Conservation (phyloP, 2,797 vertebrate genomes). For the Molossus alvarezi region DNA sequence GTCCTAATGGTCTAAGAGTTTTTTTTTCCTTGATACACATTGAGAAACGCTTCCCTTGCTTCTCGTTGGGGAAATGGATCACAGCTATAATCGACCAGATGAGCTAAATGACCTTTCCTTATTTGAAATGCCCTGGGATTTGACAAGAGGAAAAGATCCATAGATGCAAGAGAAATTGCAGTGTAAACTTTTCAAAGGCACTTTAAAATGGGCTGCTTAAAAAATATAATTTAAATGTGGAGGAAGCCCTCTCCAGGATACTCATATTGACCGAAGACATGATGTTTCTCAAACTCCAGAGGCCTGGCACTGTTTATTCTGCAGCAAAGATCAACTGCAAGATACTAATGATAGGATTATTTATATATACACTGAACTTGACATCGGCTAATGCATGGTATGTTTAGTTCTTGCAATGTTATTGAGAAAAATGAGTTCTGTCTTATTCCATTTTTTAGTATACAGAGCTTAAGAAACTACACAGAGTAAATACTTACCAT, state of each 20-base stretch:
- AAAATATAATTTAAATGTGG: constrained; percentile 46
- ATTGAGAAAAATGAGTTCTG: constrained; percentile 30
- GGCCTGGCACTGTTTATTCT: not conserved
- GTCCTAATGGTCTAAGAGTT: constrained; percentile 70
- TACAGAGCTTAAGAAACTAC: not conserved
- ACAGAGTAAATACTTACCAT: not conserved
- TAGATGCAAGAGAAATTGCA: constrained; percentile 64
- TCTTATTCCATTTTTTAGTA: constrained; percentile 1
- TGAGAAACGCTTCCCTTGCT: constrained; percentile 71
- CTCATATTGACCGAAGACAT: not conserved
- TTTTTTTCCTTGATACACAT: constrained; percentile 47
- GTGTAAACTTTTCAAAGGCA: constrained; percentile 73
- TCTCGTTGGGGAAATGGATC: constrained; percentile 68
- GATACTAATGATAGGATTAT: not conserved
- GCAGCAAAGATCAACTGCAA: not conserved
- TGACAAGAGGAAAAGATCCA: constrained; percentile 65
- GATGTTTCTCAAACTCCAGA: constrained; percentile 30
- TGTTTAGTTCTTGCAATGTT: not conserved
- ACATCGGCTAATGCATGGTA: not conserved
- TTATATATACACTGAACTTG: not conserved
- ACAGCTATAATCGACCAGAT: constrained; percentile 74
- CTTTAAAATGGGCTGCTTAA: constrained; percentile 68
- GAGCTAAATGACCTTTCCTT: constrained; percentile 77
- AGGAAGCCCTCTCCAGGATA: not conserved
- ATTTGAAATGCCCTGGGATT: constrained; percentile 81